phyloP scores from a whole-genome alignment of 2,797 vertebrate species.

The Ceryle rudis region DNA sequence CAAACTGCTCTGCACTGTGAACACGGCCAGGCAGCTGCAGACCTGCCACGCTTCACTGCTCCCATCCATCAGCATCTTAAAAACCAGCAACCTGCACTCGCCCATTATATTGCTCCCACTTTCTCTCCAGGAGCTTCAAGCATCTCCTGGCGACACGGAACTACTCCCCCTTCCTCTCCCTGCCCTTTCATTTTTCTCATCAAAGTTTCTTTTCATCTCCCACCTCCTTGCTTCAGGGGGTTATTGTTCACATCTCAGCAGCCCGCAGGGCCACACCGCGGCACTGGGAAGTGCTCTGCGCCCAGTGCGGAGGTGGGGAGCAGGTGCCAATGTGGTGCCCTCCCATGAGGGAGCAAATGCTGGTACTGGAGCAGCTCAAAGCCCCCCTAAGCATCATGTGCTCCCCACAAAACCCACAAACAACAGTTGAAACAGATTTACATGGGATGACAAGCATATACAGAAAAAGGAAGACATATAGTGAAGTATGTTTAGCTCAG shows the following conservation, averaged over 20 bases:
- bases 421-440: background rate
- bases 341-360: background rate
- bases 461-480: background rate
- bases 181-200: background rate
- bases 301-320: background rate
- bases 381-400: background rate
- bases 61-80: background rate
- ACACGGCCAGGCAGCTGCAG: background rate
- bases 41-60: background rate
- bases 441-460: background rate
- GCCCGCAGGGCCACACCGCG: fast-evolving
- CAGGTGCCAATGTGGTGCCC: fast-evolving
- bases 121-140: background rate
- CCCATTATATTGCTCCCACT: background rate
- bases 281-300: background rate
- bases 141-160: fast-evolving
- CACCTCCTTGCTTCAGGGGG: background rate
- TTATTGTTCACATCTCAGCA: background rate
- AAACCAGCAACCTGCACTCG: background rate
- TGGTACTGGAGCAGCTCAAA: fast-evolving
- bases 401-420: background rate
- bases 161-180: background rate
- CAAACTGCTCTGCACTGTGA: background rate
- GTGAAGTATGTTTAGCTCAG: background rate
- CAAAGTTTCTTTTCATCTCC: constrained; percentile 22